Conservation (phyloP, 1,140 invertebrate species). For the Delia radicum region DNA sequence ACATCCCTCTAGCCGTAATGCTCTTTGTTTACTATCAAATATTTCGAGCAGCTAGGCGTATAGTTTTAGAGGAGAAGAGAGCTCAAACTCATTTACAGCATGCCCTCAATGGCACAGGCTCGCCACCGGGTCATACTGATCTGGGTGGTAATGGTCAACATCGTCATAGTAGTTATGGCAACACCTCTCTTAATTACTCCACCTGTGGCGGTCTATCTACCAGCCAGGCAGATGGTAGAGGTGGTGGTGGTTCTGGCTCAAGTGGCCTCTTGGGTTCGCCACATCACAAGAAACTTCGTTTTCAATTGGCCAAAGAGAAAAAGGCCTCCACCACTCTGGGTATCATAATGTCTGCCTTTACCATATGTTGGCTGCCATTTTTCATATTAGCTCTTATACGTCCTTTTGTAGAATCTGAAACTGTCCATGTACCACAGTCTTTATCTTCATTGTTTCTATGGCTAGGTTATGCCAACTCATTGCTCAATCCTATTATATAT, state of each 20-base stretch:
- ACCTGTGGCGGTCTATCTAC: conserved; percentile 24
- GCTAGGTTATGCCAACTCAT: conserved; percentile 91
- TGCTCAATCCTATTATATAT: conserved; percentile 92
- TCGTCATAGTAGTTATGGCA: conserved; percentile 43
- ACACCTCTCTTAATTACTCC: conserved; percentile 36
- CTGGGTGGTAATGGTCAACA: conserved; percentile 33
- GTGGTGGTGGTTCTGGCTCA: conserved; percentile 44
- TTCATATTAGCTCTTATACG: conserved; percentile 87
- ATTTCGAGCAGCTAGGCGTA: conserved; percentile 78
- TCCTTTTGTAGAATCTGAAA: conserved; percentile 70
- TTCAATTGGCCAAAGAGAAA: conserved; percentile 82
- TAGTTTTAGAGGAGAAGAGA: conserved; percentile 81
- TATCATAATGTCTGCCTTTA: conserved; percentile 97
- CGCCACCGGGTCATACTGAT: conserved; percentile 47
- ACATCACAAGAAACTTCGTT: conserved; percentile 74
- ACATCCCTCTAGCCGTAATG: conserved; percentile 87
- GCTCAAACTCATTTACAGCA: conserved; percentile 79
- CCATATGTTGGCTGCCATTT: conserved; percentile 95
- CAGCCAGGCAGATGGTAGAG: conserved; percentile 46
- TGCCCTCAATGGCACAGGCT: conserved; percentile 70
- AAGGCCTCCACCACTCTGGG: conserved; percentile 95
- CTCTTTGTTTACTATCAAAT: conserved; percentile 90
- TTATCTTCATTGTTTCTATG: conserved; percentile 76
- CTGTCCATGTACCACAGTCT: conserved; percentile 70
- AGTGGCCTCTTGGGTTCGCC: conserved; percentile 57